Evolutionary conservation across 2,888 invertebrate genomes (phyloP).

Genomic region (Drosophila merina): DNA sequence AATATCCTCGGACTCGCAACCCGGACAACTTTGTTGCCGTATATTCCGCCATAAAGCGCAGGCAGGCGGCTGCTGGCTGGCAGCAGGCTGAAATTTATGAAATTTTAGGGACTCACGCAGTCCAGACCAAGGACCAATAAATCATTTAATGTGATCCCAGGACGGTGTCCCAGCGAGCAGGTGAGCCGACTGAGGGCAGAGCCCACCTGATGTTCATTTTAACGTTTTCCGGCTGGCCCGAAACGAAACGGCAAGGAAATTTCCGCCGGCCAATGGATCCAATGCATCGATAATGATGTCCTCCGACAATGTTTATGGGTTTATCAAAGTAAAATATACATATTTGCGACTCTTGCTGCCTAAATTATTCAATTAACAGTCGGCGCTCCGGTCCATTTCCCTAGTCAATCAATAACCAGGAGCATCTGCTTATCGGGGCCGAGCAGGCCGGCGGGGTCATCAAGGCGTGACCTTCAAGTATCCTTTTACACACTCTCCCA

Average conservation of each 20-base stretch:
- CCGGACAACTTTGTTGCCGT: constrained; percentile 48
- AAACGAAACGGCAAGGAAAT: constrained; percentile 33
- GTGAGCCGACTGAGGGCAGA: constrained; percentile 10
- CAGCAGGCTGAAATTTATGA: constrained; percentile 47
- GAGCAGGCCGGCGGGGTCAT: constrained; percentile 32
- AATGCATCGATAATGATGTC: constrained; percentile 47
- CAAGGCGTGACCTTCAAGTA: constrained; percentile 70
- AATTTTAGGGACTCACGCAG: constrained; percentile 67
- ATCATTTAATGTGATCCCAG: constrained; percentile 62
- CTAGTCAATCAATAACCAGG: constrained; percentile 53
- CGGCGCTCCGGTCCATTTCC: constrained; percentile 29
- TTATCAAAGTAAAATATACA: constrained; percentile 58
- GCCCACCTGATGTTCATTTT: constrained; percentile 64
- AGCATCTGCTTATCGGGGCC: constrained; percentile 42
- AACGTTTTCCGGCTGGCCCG: constrained; percentile 47
- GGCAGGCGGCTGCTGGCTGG: constrained; percentile 18
- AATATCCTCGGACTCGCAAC: background rate
- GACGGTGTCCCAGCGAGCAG: constrained; percentile 27
- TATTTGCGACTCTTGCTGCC: constrained; percentile 22
- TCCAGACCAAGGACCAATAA: constrained; percentile 65
- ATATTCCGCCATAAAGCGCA: constrained; percentile 53
- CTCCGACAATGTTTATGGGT: constrained; percentile 47
- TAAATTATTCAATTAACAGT: constrained; percentile 65
- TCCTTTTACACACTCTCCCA: constrained; percentile 61
- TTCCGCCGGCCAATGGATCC: constrained; percentile 28